These are phyloP conservation scores for Epinephelus lanceolatus DNA, from an alignment of 2,113 vertebrate genomes.

Conservation along the genomic window DNA sequence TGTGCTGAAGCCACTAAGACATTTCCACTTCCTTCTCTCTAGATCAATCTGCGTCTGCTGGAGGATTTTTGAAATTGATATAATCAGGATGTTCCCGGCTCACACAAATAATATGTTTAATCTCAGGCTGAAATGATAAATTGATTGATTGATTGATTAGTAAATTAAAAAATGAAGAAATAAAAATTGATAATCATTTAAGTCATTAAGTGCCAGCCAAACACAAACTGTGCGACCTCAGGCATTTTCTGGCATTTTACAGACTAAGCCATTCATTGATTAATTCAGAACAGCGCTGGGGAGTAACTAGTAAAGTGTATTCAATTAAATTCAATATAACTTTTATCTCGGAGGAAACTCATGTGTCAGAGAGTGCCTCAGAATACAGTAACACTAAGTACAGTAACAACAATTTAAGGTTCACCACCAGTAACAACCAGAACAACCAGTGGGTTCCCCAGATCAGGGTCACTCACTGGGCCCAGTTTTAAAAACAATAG, in stretches of 20 bases:
- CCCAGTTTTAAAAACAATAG: too few relatives aligned
- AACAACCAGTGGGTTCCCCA: too few relatives aligned
- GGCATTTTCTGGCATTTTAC: background rate
- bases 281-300: background rate
- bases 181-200: background rate
- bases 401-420: too few relatives aligned
- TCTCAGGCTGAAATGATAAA: background rate
- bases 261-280: background rate
- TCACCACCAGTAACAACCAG: too few relatives aligned
- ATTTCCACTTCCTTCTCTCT: constrained; percentile 11
- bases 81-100: background rate
- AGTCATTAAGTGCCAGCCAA: background rate
- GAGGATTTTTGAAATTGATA: background rate
- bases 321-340: too few relatives aligned
- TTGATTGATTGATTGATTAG: background rate
- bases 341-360: too few relatives aligned
- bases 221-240: background rate
- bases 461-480: too few relatives aligned
- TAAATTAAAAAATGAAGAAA: background rate
- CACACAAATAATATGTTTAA: background rate
- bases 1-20: constrained; percentile 27
- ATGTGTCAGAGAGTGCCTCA: too few relatives aligned
- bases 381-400: too few relatives aligned
- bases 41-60: background rate
- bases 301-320: too few relatives aligned